phyloP scores from a whole-genome alignment of 2,888 invertebrate genomes.

The Heliconius ismenius region DNA sequence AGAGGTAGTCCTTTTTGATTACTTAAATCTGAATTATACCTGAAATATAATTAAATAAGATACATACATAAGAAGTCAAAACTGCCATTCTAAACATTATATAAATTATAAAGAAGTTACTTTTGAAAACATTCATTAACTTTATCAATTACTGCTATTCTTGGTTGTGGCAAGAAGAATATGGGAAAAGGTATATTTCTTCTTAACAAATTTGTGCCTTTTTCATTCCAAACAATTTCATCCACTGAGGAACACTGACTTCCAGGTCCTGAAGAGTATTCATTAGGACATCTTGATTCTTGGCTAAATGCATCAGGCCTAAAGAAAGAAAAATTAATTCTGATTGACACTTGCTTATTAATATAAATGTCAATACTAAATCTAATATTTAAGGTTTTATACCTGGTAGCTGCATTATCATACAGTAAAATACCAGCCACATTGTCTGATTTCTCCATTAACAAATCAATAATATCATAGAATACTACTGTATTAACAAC shows the following conservation, averaged over 20 bases:
- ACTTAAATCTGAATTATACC: conserved; percentile 86
- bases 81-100: not conserved
- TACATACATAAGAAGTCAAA: conserved; percentile 8
- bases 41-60: conserved; percentile 50
- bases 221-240: conserved; percentile 91
- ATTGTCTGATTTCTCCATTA: conserved; percentile 78
- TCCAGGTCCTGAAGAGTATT: conserved; percentile 79
- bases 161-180: conserved; percentile 84
- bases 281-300: conserved; percentile 92
- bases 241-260: conserved; percentile 76
- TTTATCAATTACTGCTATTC: conserved; percentile 79
- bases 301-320: conserved; percentile 74
- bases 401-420: conserved; percentile 73
- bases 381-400: not conserved
- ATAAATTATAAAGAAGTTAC: conserved; percentile 47
- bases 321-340: not conserved
- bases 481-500: conserved; percentile 86
- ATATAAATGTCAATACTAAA: not conserved
- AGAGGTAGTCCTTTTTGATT: conserved; percentile 86
- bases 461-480: conserved; percentile 73
- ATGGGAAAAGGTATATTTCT: conserved; percentile 94
- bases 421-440: conserved; percentile 86
- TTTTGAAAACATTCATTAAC: conserved; percentile 83
- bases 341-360: not conserved
- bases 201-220: conserved; percentile 88